Conservation (phyloP, 2,888 invertebrate species). For the Gymnoscelis rufifasciata region DNA sequence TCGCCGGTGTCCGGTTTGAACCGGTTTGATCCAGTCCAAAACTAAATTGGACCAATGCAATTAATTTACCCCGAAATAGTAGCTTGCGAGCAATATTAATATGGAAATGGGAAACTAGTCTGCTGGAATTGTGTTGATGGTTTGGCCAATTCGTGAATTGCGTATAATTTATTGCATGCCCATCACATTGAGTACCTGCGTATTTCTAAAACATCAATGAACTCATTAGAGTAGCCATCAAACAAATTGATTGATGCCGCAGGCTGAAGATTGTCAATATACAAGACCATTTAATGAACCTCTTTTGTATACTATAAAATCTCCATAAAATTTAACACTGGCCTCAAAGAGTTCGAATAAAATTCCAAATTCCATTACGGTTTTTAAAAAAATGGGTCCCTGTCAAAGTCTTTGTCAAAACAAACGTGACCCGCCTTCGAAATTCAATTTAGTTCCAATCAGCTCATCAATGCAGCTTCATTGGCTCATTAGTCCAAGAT, state of each 20-base stretch:
- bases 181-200: not conserved
- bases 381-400: not conserved
- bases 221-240: not conserved
- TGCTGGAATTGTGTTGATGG: constrained; percentile 9
- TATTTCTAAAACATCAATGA: not conserved
- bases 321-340: too few species aligned
- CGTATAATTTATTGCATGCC: constrained; percentile 3
- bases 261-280: too few species aligned
- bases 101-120: constrained; percentile 17
- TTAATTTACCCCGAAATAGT: constrained; percentile 39
- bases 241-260: not conserved
- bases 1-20: constrained; percentile 41
- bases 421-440: constrained; percentile 3
- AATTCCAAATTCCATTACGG: not conserved
- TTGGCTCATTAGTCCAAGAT: constrained; percentile 45
- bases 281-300: too few species aligned
- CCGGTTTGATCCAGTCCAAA: constrained; percentile 35
- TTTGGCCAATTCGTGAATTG: constrained; percentile 3
- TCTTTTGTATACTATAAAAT: too few species aligned
- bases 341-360: too few species aligned
- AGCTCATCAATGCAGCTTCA: constrained; percentile 38
- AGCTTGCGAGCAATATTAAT: constrained; percentile 23
- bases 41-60: constrained; percentile 41
- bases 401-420: not conserved
- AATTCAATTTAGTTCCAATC: constrained; percentile 21